These are phyloP conservation scores for Stigmatopora argus DNA, from an alignment of 2,113 vertebrate genomes.

Conservation along the genomic window DNA sequence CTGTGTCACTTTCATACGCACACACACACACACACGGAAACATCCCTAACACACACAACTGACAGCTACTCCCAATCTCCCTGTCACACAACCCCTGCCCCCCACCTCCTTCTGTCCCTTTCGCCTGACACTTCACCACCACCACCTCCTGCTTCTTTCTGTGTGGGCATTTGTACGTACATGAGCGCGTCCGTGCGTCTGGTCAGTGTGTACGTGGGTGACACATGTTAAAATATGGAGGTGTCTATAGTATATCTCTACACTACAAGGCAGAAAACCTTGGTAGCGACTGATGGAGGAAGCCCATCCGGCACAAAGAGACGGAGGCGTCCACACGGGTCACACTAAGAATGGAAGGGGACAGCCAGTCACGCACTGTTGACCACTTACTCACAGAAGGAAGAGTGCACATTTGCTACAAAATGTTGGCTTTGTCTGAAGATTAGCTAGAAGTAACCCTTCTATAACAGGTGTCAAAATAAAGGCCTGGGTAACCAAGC, in stretches of 20 bases:
- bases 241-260: constrained; percentile 52
- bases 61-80: constrained; percentile 48
- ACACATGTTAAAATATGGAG: constrained; percentile 55
- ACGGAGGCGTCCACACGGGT: constrained; percentile 30
- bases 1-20: constrained; percentile 29
- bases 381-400: constrained; percentile 22
- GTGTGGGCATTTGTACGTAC: constrained; percentile 5
- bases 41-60: constrained; percentile 39
- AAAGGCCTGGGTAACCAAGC: too few relatives aligned
- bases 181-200: not conserved
- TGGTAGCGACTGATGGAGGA: constrained; percentile 53
- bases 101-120: constrained; percentile 48
- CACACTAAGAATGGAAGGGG: constrained; percentile 28
- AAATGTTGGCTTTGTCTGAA: constrained; percentile 15
- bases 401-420: constrained; percentile 6
- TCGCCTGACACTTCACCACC: constrained; percentile 41
- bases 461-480: not conserved
- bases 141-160: constrained; percentile 19
- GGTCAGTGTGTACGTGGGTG: not conserved
- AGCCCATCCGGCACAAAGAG: constrained; percentile 44
- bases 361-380: constrained; percentile 15
- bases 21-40: constrained; percentile 16
- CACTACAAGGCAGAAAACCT: constrained; percentile 48
- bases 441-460: not conserved
- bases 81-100: constrained; percentile 57